Evolutionary conservation across 2,888 invertebrate genomes (phyloP).

Genomic region (Oxycera nigricornis): DNA sequence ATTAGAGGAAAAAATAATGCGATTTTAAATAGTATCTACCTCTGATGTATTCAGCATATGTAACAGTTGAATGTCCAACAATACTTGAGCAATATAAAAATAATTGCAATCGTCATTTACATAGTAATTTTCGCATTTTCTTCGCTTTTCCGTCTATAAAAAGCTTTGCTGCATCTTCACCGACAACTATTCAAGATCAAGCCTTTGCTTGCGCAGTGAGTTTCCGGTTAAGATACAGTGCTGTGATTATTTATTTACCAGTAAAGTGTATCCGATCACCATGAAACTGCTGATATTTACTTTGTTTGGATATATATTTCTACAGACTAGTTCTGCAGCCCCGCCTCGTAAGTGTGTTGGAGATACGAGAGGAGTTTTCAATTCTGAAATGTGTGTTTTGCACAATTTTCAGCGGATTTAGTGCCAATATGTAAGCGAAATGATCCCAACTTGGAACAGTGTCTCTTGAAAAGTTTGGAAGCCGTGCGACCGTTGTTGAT

Average conservation of each 20-base stretch:
- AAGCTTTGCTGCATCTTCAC: background rate
- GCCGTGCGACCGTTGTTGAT: slow-evolving; percentile 64
- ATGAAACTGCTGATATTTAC: too few relatives aligned
- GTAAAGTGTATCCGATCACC: background rate
- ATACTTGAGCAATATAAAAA: too few relatives aligned
- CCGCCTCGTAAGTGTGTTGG: background rate
- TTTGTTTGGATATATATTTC: too few relatives aligned
- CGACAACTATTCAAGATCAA: background rate
- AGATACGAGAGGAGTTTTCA: background rate
- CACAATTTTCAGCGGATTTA: slow-evolving; percentile 63
- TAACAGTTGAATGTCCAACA: too few relatives aligned
- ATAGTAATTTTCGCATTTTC: background rate
- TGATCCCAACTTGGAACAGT: slow-evolving; percentile 65
- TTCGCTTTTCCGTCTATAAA: background rate
- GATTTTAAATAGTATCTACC: too few relatives aligned
- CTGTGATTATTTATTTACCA: background rate
- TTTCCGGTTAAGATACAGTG: background rate
- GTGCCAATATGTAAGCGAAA: slow-evolving; percentile 68
- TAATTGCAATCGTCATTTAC: background rate
- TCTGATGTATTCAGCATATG: too few relatives aligned
- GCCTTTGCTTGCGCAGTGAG: background rate
- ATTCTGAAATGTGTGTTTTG: background rate
- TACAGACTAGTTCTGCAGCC: too few relatives aligned
- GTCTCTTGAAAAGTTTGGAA: slow-evolving; percentile 64
- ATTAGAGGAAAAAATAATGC: too few relatives aligned